Base-by-base conservation (phyloP, 2,797 vertebrate species). In the Labeo calbasu region DNA sequence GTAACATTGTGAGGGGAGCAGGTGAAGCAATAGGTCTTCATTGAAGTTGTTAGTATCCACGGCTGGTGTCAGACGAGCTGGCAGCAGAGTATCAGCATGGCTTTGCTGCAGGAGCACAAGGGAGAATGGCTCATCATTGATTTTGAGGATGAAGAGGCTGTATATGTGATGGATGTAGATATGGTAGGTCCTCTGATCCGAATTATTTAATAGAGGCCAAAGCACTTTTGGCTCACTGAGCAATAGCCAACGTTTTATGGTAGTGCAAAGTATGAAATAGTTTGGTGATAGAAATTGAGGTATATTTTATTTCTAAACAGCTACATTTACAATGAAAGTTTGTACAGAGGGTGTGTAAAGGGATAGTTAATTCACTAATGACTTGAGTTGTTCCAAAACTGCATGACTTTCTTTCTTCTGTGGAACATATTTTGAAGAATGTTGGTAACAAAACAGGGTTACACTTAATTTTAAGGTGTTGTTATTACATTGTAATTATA, bases 141-240 rank as follows among this genome's bases (percentile, higher is more conserved):
- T 88, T 94, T 94, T 90, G 95, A 95, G 61, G 93, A 95, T 36
- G 83, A 93, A 66, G 91, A 92, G 19, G 83, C 80, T 21, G 36
- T 94, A 79, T 94, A 92, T 92, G 94, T 95, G 89, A 90, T 94
- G 90, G 93, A 95, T 88, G 92, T 93, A 88, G 94, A 96, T 82
- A 85, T 92, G 94, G 95, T 96, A 92, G 88, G 94, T 94, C 73
- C 3, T 68, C 7, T 28, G 9, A 28, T 46, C n/a, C 2, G 0
- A 13, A 78, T 70, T 36, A n/a, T 70, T n/a, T 78, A 9, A 25
- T n/a, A 46, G 63, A 83, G 50, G 14, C 19, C 43, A 51, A 36
- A 50, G 25, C 21, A 70, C 0, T 21, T 28, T 70, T 43, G 17
- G 14, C 7, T 32, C 28, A 17, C 3, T 79, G 28, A 53, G 3